phyloP scores from a whole-genome alignment of 2,888 invertebrate species.

The Ophion slaviceki region DNA sequence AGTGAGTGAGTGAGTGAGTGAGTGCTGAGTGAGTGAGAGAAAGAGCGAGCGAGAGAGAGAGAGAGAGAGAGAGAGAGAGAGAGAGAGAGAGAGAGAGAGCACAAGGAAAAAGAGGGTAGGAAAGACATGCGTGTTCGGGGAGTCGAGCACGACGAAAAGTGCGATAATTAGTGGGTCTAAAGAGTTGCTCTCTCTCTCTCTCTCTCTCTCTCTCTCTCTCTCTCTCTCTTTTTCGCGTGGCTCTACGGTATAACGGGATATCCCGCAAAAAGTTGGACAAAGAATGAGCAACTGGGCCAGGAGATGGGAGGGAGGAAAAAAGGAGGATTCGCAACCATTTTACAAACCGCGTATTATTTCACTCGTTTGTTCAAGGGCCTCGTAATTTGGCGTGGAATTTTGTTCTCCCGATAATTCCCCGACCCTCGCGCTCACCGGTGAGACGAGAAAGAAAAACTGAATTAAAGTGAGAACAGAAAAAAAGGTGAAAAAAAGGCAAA shows the following conservation, averaged over 20 bases:
- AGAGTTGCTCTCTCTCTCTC: slow-evolving; percentile 62
- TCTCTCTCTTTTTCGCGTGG: slow-evolving; percentile 22
- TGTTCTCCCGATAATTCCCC: slow-evolving; percentile 20
- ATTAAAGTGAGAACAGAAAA: no score
- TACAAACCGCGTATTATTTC: slow-evolving; percentile 43
- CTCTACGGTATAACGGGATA: slow-evolving; percentile 58
- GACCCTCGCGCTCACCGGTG: neutral
- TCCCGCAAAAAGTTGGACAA: slow-evolving; percentile 39
- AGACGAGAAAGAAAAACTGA: no score
- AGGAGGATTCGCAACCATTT: slow-evolving; percentile 31
- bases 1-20: neutral
- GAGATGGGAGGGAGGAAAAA: slow-evolving; percentile 5
- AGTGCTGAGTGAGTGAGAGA: neutral
- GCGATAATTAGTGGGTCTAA: slow-evolving; percentile 78
- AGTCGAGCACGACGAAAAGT: slow-evolving; percentile 73
- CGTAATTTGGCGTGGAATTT: slow-evolving; percentile 23
- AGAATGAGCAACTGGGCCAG: neutral
- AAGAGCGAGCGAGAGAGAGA: slow-evolving; percentile 46
- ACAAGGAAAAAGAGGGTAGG: neutral
- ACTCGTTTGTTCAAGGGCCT: slow-evolving; percentile 14
- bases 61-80: no score
- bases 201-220: no score
- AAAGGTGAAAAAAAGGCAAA: no score
- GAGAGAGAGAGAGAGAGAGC: slow-evolving; percentile 57
- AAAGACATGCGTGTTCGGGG: slow-evolving; percentile 49